Evolutionary conservation across 2,797 vertebrate genomes (phyloP), one percentile per base, ranked within the genome.

Genomic region (Micrastur ruficollis): DNA sequence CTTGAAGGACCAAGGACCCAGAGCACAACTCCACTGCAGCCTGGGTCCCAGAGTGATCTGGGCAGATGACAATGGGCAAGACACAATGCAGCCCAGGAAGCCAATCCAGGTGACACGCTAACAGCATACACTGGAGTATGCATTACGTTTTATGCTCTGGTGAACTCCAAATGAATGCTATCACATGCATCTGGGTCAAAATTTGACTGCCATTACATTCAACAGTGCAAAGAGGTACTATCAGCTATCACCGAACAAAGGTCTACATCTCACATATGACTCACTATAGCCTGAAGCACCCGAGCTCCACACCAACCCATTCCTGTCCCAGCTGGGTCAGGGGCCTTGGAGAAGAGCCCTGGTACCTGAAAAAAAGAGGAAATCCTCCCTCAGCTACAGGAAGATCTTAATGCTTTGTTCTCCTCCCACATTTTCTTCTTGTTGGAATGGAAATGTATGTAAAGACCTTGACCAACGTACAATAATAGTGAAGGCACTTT

Each of bases 171-270:
- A 85, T 76, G 56, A 95, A 67, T 2, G 2, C 68, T 76, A 87
- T 93, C 93, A 58, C 83, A 93, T 95, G 95, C 49, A 96, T 95
- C 95, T 93, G 89, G 91, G 96, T 92, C 94, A 88, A 82, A 91
- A 96, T 96, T 89, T 92, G 92, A 92, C 89, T 96, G 68, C 25
- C 86, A 93, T 85, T 89, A 85, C 79, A 83, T 34, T 23, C 72
- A 78, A 23, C 65, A 92, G 81, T 20, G 27, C 59, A 80, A 75
- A 82, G 78, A 85, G 16, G 47, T 36, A 34, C 12, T 93, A 95
- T 63, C 93, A 90, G 70, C 71, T 91, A 89, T 68, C 94, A 81
- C 67, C 1, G 1, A 89, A 73, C 68, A 44, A 34, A 61, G 23
- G 66, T 53, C 88, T 92, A 59, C 21, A 59, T 58, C 80, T 49